These are phyloP conservation scores for Meloe dianella DNA, from an alignment of 2,888 invertebrate genomes.

Conservation along the genomic window DNA sequence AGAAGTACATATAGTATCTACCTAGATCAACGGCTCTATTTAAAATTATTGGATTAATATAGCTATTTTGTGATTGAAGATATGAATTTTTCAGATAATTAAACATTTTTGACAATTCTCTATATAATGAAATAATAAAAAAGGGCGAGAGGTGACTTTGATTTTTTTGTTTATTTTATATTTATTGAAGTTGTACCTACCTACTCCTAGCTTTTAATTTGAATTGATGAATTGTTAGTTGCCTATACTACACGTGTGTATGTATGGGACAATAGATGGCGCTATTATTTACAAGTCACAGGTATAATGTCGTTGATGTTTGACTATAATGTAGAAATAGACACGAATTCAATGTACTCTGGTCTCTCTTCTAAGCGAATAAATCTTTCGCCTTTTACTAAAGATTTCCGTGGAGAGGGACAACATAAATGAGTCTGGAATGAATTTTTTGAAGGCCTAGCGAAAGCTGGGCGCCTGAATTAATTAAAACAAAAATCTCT, in stretches of 20 bases:
- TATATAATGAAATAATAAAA: too few relatives aligned
- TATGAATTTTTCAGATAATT: constrained; percentile 54
- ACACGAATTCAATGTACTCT: constrained; percentile 11
- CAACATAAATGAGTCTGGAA: constrained; percentile 71
- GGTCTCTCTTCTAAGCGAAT: constrained; percentile 31
- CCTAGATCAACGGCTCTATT: constrained; percentile 54
- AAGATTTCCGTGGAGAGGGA: constrained; percentile 79
- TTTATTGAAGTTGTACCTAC: too few relatives aligned
- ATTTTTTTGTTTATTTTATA: background rate
- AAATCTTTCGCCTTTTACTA: constrained; percentile 80
- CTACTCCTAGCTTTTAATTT: too few relatives aligned
- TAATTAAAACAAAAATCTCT: too few relatives aligned
- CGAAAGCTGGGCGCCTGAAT: constrained; percentile 20
- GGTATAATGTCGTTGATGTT: background rate
- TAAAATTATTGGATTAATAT: constrained; percentile 53
- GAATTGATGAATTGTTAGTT: background rate
- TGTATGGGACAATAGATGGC: background rate
- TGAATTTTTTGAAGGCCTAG: constrained; percentile 27
- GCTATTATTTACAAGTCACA: background rate
- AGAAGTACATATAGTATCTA: too few relatives aligned
- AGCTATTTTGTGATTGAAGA: constrained; percentile 48
- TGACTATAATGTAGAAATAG: background rate
- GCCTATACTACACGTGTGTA: background rate
- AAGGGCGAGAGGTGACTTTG: too few relatives aligned
- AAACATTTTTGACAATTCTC: constrained; percentile 50